A percentile compares a stretch with the other conserved stretches of the same genome.
These are phyloP conservation scores for Dendronephthya gigantea DNA, from an alignment of 64 coral and sea anemone genomes.

Conservation along the genomic window DNA sequence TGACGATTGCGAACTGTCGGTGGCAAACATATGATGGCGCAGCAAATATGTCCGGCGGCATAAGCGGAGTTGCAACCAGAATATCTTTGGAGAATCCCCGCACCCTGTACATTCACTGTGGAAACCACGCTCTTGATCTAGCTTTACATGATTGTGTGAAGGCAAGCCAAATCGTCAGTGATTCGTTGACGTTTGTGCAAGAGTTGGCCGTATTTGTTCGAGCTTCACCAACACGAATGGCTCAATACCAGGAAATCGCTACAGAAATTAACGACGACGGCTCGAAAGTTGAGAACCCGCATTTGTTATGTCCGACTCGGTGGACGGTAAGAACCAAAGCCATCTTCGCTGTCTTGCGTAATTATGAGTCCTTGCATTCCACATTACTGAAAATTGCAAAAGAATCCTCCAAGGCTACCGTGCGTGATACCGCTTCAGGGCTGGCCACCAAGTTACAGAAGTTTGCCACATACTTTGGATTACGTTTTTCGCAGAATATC, in stretches of 20 bases:
- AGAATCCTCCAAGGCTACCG: neutral
- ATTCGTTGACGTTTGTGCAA: neutral
- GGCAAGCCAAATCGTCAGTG: neutral
- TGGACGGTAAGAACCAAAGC: constrained; percentile 1
- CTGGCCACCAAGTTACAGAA: neutral
- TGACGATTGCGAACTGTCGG: neutral
- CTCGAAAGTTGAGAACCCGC: neutral
- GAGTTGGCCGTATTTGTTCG: neutral
- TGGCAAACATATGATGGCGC: constrained; percentile 13
- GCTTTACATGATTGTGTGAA: constrained; percentile 16
- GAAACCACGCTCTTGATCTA: constrained; percentile 11
- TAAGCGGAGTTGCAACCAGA: neutral
- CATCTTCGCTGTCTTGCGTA: neutral
- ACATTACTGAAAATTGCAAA: neutral
- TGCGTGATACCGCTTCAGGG: neutral
- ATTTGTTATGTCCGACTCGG: neutral
- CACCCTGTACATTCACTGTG: neutral
- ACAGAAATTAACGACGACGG: neutral
- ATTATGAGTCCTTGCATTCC: neutral
- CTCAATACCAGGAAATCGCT: neutral
- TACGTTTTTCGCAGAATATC: neutral
- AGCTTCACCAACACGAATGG: neutral
- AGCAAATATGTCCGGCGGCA: neutral
- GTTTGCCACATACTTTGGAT: neutral
- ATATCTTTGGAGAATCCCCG: neutral